A percentile compares a stretch with the other conserved stretches of the same genome.
phyloP scores from a whole-genome alignment of 2,888 invertebrate species.

The Caenorhabditis zanzibari region DNA sequence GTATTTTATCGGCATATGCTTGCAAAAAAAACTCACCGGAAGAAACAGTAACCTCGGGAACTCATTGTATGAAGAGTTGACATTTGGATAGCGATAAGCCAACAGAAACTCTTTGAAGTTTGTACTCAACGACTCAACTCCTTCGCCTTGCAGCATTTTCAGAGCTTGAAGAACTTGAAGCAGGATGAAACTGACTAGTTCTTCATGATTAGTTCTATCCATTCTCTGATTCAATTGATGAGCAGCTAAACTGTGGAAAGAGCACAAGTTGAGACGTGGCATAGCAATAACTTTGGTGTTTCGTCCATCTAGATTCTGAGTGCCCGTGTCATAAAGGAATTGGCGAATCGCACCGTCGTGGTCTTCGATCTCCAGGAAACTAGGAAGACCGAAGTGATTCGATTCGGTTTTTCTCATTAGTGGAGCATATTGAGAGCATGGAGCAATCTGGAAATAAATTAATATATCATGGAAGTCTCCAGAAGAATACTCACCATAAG shows the following conservation, averaged over 20 bases:
- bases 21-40: slow-evolving; percentile 53
- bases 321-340: slow-evolving; percentile 75
- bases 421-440: slow-evolving; percentile 79
- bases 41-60: slow-evolving; percentile 77
- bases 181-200: slow-evolving; percentile 78
- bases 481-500: slow-evolving; percentile 69
- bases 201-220: slow-evolving; percentile 71
- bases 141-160: slow-evolving; percentile 78
- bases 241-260: slow-evolving; percentile 78
- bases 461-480: no score
- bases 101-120: slow-evolving; percentile 80
- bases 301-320: slow-evolving; percentile 72
- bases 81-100: slow-evolving; percentile 73
- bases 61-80: slow-evolving; percentile 71
- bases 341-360: slow-evolving; percentile 72
- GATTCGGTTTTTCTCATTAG: slow-evolving; percentile 76
- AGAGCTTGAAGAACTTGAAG: slow-evolving; percentile 77
- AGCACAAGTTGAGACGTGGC: slow-evolving; percentile 77
- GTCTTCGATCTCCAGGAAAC: slow-evolving; percentile 78
- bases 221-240: slow-evolving; percentile 77
- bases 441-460: slow-evolving; percentile 71
- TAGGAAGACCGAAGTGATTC: slow-evolving; percentile 74
- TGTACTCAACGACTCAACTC: slow-evolving; percentile 77
- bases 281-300: slow-evolving; percentile 75
- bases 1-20: background rate